Percentiles rank a stretch among this genome's conserved stretches.
Evolutionary conservation across 2,888 invertebrate genomes (phyloP).

Genomic region (Troides oblongomaculatus): DNA sequence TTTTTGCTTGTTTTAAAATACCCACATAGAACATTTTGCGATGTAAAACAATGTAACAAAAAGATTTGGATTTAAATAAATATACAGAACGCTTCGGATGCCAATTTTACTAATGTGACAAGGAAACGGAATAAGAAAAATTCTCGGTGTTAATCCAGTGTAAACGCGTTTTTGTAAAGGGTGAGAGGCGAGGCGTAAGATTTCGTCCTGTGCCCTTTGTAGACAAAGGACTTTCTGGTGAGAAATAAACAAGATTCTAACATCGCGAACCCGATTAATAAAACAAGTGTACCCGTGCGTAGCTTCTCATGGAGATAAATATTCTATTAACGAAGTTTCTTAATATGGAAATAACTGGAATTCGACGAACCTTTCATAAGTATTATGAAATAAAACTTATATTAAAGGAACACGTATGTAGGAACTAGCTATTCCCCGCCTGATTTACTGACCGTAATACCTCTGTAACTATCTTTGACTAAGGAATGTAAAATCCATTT

Average conservation of each 20-base stretch:
- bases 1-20: not conserved
- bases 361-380: not conserved
- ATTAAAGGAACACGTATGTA: not conserved
- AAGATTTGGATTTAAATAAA: not conserved
- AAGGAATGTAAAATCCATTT: no score
- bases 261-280: slow-evolving; percentile 21
- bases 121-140: slow-evolving; percentile 12
- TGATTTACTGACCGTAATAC: no score
- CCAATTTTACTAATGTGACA: slow-evolving; percentile 12
- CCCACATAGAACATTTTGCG: not conserved
- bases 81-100: not conserved
- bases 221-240: slow-evolving; percentile 58
- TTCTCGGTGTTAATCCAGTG: slow-evolving; percentile 37
- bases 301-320: slow-evolving; percentile 1
- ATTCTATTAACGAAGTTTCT: not conserved
- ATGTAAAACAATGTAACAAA: not conserved
- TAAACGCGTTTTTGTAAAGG: slow-evolving; percentile 39
- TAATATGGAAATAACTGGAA: not conserved
- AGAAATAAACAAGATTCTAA: slow-evolving; percentile 56
- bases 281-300: slow-evolving; percentile 18
- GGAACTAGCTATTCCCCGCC: not conserved
- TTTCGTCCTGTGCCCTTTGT: slow-evolving; percentile 59
- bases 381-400: not conserved
- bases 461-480: no score
- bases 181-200: slow-evolving; percentile 41